Conservation (phyloP, 2,797 vertebrate species). For the Erithacus rubecula region DNA sequence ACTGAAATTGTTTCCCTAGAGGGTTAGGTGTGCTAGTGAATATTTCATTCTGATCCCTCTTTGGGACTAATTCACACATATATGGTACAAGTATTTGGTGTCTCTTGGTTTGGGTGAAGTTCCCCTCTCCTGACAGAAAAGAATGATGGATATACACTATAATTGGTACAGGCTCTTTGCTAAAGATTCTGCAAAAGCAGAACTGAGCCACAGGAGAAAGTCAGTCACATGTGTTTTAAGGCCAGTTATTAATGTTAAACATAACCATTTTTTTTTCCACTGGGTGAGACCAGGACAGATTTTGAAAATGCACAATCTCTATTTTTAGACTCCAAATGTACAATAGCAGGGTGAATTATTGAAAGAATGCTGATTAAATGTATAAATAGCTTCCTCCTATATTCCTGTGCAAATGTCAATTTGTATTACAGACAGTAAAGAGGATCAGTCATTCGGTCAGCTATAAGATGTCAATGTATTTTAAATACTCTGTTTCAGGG, state of each 20-base stretch:
- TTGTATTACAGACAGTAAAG: neutral
- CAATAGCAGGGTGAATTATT: neutral
- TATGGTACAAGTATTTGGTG: neutral
- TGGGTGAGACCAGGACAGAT: neutral
- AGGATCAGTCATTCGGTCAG: neutral
- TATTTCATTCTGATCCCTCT: neutral
- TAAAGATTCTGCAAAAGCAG: neutral
- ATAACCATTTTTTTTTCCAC: neutral
- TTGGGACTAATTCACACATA: neutral
- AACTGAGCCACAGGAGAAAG: neutral
- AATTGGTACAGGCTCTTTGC: neutral
- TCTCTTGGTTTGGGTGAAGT: neutral
- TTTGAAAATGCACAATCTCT: neutral
- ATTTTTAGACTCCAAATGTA: neutral
- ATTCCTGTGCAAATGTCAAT: neutral
- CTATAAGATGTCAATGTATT: neutral
- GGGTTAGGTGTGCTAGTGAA: neutral
- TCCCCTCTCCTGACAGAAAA: neutral
- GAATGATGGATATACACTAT: neutral
- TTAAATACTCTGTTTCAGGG: neutral
- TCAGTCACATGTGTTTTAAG: neutral
- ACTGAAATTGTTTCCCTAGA: neutral
- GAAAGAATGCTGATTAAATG: constrained; percentile 1
- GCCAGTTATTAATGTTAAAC: neutral
- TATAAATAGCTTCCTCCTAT: neutral